phyloP scores from a whole-genome alignment of 2,113 vertebrate species.

The Myotis davidii region DNA sequence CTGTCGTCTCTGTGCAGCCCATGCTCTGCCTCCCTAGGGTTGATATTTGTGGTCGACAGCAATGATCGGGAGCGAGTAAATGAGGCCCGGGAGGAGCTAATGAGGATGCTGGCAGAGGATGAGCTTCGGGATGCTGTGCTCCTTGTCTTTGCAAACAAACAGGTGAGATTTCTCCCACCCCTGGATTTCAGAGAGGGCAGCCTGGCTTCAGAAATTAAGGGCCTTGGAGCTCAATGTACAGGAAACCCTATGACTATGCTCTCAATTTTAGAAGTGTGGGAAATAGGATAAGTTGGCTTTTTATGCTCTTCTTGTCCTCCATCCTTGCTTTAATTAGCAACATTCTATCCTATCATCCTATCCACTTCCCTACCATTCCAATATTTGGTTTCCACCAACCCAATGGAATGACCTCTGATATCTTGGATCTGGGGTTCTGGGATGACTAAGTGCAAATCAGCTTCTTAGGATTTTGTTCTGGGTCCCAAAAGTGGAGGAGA shows the following conservation, averaged over 20 bases:
- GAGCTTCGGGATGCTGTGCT: constrained; percentile 96
- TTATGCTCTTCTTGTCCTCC: not conserved
- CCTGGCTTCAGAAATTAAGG: not conserved
- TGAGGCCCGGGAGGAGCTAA: constrained; percentile 96
- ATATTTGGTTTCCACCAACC: not conserved
- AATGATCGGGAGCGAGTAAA: constrained; percentile 97
- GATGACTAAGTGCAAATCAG: not conserved
- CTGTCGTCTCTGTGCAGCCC: constrained; percentile 3
- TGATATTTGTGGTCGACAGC: constrained; percentile 99
- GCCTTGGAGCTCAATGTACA: not conserved
- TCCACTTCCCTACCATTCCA: not conserved
- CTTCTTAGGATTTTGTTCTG: not conserved
- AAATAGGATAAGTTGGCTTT: not conserved
- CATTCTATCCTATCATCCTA: not conserved
- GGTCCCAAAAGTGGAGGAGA: not conserved
- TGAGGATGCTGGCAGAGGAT: constrained; percentile 98
- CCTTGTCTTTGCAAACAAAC: constrained; percentile 97
- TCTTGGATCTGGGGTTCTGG: not conserved
- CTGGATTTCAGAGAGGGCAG: not conserved
- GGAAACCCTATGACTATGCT: not conserved
- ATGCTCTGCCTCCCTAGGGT: constrained; percentile 82
- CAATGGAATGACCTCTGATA: not conserved
- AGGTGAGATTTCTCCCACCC: constrained; percentile 84
- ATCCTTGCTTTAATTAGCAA: not conserved
- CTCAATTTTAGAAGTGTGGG: not conserved